These are phyloP conservation scores for Hydrocynus forskahlii DNA, from an alignment of 2,797 vertebrate genomes.

Conservation along the genomic window DNA sequence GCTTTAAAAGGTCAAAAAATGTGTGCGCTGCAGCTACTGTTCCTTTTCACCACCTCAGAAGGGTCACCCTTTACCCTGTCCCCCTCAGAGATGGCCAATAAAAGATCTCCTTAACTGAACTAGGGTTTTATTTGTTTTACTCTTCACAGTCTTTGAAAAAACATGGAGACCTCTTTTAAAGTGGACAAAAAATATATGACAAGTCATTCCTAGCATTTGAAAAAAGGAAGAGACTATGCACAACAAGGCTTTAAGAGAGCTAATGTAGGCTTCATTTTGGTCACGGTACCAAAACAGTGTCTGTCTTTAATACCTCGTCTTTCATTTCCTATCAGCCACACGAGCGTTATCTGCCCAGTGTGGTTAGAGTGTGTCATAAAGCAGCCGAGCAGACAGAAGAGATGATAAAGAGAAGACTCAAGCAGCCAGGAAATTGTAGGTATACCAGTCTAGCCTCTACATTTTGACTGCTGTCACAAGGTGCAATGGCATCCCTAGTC, in stretches of 20 bases:
- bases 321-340: slow-evolving; percentile 43
- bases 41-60: too few relatives aligned
- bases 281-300: background rate
- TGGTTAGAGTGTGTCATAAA: slow-evolving; percentile 23
- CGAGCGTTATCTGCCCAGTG: slow-evolving; percentile 15
- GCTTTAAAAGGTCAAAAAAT: too few relatives aligned
- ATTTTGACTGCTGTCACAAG: slow-evolving; percentile 37
- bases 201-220: too few relatives aligned
- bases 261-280: background rate
- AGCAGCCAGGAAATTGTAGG: slow-evolving; percentile 38
- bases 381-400: slow-evolving; percentile 9
- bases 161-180: too few relatives aligned
- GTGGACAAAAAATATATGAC: too few relatives aligned
- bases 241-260: background rate
- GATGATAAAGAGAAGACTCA: slow-evolving; percentile 18
- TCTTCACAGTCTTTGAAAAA: too few relatives aligned
- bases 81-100: too few relatives aligned
- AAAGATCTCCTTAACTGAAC: too few relatives aligned
- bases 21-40: too few relatives aligned
- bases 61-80: too few relatives aligned
- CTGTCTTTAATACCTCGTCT: slow-evolving; percentile 17
- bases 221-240: background rate
- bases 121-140: too few relatives aligned
- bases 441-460: slow-evolving; percentile 24
- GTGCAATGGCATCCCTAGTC: background rate